Conservation (phyloP, 2,888 invertebrate species). For the Drosophila lutescens region DNA sequence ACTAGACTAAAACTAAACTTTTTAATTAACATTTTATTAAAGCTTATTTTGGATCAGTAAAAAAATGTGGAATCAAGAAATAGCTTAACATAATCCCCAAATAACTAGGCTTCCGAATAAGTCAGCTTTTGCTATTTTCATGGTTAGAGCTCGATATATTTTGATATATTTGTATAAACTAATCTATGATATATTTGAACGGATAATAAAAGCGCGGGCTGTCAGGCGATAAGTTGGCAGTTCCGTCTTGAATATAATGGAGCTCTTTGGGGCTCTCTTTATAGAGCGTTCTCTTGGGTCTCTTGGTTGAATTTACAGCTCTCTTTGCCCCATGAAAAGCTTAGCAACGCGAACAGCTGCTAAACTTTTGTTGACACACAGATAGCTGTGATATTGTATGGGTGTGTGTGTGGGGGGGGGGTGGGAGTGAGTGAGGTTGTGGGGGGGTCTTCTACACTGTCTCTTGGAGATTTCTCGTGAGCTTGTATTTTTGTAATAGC, state of each 20-base stretch:
- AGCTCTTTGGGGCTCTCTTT: constrained; percentile 19
- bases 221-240: constrained; percentile 46
- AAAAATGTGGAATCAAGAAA: too few relatives aligned
- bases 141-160: constrained; percentile 44
- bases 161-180: constrained; percentile 60
- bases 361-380: constrained; percentile 61
- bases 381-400: constrained; percentile 7
- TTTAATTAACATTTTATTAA: too few relatives aligned
- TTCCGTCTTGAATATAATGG: background rate
- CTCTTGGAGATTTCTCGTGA: constrained; percentile 27
- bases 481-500: constrained; percentile 53
- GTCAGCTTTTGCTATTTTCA: background rate
- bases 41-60: too few relatives aligned
- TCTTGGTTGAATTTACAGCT: constrained; percentile 9
- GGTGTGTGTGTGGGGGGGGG: background rate
- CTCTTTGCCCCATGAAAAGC: constrained; percentile 27
- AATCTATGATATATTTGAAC: constrained; percentile 33
- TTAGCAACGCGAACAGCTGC: constrained; percentile 47
- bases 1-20: too few relatives aligned
- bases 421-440: background rate
- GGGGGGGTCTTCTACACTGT: constrained; percentile 6
- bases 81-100: background rate
- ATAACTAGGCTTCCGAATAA: background rate
- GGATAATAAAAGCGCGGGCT: constrained; percentile 58
- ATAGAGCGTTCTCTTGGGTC: background rate